A percentile compares a stretch with the other conserved stretches of the same genome.
phyloP scores from a whole-genome alignment of 2,797 vertebrate genomes.

The Sebastes baramenuke region DNA sequence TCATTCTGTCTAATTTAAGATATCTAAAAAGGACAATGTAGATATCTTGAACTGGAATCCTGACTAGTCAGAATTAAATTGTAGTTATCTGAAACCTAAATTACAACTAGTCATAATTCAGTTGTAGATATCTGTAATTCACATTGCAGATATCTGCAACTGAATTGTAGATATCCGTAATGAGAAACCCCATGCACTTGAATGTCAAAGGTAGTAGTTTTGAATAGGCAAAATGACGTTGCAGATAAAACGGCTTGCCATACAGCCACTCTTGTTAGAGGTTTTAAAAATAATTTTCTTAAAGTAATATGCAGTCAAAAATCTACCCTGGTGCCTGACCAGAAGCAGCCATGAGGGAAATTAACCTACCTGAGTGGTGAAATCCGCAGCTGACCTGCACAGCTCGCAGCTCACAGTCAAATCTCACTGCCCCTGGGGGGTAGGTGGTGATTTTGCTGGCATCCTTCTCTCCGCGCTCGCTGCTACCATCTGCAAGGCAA shows the following conservation, averaged over 20 bases:
- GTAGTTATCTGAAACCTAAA: rapidly evolving
- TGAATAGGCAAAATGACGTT: too few relatives aligned
- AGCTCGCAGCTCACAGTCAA: slow-evolving; percentile 95
- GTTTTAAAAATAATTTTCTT: not conserved
- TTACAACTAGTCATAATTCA: too few relatives aligned
- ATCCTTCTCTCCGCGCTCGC: slow-evolving; percentile 97
- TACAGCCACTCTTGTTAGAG: not conserved
- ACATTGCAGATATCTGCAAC: too few relatives aligned
- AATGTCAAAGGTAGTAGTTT: too few relatives aligned
- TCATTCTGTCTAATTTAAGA: too few relatives aligned
- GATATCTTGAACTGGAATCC: too few relatives aligned
- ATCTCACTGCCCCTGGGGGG: slow-evolving; percentile 94
- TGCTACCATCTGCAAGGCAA: slow-evolving; percentile 89
- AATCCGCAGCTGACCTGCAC: slow-evolving; percentile 99
- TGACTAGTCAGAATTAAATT: too few relatives aligned
- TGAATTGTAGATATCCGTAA: too few relatives aligned
- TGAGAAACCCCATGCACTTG: too few relatives aligned
- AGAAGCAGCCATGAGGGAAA: not conserved
- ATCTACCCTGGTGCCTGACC: not conserved
- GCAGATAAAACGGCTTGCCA: not conserved
- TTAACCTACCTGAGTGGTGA: slow-evolving; percentile 93
- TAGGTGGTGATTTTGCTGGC: slow-evolving; percentile 99
- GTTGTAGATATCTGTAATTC: too few relatives aligned
- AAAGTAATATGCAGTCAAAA: not conserved
- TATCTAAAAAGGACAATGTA: too few relatives aligned